Percentiles rank a stretch among this genome's conserved stretches.
These are phyloP conservation scores for Zonotrichia albicollis DNA, from an alignment of 2,797 vertebrate genomes.

Conservation along the genomic window DNA sequence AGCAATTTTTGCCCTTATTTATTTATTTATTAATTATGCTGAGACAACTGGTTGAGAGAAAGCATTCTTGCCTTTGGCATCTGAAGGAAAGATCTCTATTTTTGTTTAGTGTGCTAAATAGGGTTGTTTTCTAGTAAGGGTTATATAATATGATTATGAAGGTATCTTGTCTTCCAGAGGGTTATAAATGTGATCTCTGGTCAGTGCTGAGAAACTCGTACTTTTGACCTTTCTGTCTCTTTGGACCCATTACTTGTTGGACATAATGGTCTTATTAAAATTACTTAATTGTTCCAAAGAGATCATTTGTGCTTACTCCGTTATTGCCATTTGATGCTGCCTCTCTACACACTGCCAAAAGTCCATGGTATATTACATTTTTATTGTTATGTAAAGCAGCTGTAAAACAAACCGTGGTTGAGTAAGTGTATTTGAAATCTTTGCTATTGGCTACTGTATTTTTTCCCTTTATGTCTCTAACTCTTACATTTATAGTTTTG, in stretches of 20 bases:
- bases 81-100: background rate
- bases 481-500: slow-evolving; percentile 1
- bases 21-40: background rate
- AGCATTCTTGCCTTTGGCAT: background rate
- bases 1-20: background rate
- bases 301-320: background rate
- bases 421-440: slow-evolving; percentile 28
- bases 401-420: slow-evolving; percentile 3
- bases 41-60: background rate
- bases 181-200: background rate
- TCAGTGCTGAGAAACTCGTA: background rate
- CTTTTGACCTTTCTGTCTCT: slow-evolving; percentile 16
- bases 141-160: background rate
- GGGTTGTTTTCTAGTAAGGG: background rate
- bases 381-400: slow-evolving; percentile 51
- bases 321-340: background rate
- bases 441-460: slow-evolving; percentile 28
- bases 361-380: slow-evolving; percentile 21
- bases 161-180: background rate
- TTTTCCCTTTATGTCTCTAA: background rate
- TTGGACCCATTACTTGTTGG: background rate
- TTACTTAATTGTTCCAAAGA: slow-evolving; percentile 31
- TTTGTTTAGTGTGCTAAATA: background rate
- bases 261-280: background rate
- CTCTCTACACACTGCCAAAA: background rate